Evolutionary conservation across 2,888 invertebrate species (phyloP).

Genomic region (Trichogramma evanescens): DNA sequence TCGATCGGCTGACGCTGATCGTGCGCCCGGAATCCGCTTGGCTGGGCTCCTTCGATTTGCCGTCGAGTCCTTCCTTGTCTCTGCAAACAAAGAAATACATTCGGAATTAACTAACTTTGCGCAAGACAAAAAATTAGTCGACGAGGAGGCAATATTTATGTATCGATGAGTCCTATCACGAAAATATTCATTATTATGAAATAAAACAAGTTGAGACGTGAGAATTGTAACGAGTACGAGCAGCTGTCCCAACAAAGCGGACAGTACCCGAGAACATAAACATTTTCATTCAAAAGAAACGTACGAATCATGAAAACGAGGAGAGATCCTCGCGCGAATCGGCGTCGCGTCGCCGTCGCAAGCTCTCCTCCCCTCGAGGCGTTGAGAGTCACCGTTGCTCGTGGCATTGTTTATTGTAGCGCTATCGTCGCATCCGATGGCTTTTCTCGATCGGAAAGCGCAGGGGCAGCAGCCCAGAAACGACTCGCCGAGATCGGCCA

Average conservation of each 20-base stretch:
- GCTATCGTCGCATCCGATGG: conserved; percentile 32
- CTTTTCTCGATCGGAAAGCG: conserved; percentile 37
- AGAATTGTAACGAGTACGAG: too few relatives aligned
- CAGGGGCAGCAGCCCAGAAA: conserved; percentile 42
- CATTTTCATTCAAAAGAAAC: too few relatives aligned
- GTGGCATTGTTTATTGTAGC: conserved; percentile 18
- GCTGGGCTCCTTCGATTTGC: background rate
- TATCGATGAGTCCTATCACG: too few relatives aligned
- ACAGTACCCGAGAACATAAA: too few relatives aligned
- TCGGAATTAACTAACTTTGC: too few relatives aligned
- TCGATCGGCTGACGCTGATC: background rate
- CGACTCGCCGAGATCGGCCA: conserved; percentile 27
- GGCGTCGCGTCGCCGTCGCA: conserved; percentile 19
- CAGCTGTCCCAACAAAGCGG: too few relatives aligned
- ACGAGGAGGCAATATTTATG: too few relatives aligned
- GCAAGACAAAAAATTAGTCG: too few relatives aligned
- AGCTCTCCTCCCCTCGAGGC: background rate
- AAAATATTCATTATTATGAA: too few relatives aligned
- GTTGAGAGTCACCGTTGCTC: conserved; percentile 25
- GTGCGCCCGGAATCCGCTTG: background rate
- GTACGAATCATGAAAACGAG: too few relatives aligned
- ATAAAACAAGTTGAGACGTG: too few relatives aligned
- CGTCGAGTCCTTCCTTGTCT: background rate
- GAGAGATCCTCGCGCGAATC: background rate
- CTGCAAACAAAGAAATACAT: conserved; percentile 21